These are phyloP conservation scores for Drosophila meridionalis DNA, from an alignment of 2,888 invertebrate genomes.

Conservation along the genomic window DNA sequence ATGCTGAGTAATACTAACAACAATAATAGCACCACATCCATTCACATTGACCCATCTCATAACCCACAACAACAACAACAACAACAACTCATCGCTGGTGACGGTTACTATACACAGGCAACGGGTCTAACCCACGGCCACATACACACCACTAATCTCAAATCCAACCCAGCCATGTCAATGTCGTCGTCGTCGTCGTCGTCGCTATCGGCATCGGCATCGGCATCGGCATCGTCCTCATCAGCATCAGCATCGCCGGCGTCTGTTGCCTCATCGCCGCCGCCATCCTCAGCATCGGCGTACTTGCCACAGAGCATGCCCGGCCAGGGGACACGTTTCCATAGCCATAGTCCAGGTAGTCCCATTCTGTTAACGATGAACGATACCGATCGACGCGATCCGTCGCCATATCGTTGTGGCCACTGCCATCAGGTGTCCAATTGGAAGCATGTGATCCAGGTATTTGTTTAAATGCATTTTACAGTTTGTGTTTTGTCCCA, in stretches of 20 bases:
- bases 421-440: conserved; percentile 93
- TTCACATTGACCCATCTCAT: conserved; percentile 45
- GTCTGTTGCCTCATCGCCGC: conserved; percentile 50
- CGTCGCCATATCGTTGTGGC: conserved; percentile 90
- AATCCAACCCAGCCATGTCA: conserved; percentile 61
- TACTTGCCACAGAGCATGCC: conserved; percentile 45
- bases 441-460: conserved; percentile 95
- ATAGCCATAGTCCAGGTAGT: conserved; percentile 74
- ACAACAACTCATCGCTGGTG: conserved; percentile 66
- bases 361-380: conserved; percentile 78
- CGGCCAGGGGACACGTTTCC: conserved; percentile 60
- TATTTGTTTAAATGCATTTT: conserved; percentile 85
- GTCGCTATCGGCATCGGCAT: conserved; percentile 42
- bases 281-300: conserved; percentile 41
- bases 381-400: conserved; percentile 85
- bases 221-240: conserved; percentile 54
- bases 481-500: conserved; percentile 67
- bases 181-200: conserved; percentile 58
- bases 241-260: conserved; percentile 44
- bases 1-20: conserved; percentile 42
- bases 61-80: conserved; percentile 27
- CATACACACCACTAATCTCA: conserved; percentile 66
- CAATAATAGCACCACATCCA: conserved; percentile 50
- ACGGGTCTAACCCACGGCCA: conserved; percentile 62
- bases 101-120: conserved; percentile 63